phyloP scores from a whole-genome alignment of 2,797 vertebrate species.

The Myotis vivesi region DNA sequence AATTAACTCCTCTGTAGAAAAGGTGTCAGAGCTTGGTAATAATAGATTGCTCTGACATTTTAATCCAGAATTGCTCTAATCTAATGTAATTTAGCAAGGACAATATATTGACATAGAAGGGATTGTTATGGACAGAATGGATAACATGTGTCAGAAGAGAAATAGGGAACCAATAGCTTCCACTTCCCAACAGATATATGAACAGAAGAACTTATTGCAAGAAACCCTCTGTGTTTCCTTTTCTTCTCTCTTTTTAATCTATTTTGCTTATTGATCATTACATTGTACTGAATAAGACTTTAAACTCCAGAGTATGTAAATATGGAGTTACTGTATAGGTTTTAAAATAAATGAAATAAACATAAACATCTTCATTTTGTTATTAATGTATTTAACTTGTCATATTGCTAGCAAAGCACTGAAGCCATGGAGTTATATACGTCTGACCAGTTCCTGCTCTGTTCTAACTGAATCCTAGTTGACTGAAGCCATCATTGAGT shows the following conservation, averaged over 20 bases:
- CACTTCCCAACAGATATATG: neutral
- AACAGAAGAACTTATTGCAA: neutral
- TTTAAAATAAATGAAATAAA: neutral
- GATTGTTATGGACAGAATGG: neutral
- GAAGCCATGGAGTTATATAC: neutral
- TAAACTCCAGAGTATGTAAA: neutral
- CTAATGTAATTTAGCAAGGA: neutral
- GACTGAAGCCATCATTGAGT: neutral
- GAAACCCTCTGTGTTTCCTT: neutral
- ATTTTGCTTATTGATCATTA: neutral
- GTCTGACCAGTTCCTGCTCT: neutral
- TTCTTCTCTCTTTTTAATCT: neutral
- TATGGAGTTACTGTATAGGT: neutral
- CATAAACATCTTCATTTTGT: neutral
- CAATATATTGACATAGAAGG: neutral
- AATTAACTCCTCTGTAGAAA: neutral
- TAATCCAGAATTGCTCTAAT: neutral
- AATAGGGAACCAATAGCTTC: neutral
- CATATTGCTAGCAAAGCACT: neutral
- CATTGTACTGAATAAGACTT: neutral
- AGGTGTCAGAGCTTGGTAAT: neutral
- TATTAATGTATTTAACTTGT: neutral
- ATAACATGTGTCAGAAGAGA: neutral
- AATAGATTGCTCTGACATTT: conserved; percentile 2
- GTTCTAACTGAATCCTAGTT: neutral